A percentile compares a stretch with the other conserved stretches of the same genome.
Conservation (phyloP, 2,113 vertebrate species). For the Aspiorhynchus laticeps region DNA sequence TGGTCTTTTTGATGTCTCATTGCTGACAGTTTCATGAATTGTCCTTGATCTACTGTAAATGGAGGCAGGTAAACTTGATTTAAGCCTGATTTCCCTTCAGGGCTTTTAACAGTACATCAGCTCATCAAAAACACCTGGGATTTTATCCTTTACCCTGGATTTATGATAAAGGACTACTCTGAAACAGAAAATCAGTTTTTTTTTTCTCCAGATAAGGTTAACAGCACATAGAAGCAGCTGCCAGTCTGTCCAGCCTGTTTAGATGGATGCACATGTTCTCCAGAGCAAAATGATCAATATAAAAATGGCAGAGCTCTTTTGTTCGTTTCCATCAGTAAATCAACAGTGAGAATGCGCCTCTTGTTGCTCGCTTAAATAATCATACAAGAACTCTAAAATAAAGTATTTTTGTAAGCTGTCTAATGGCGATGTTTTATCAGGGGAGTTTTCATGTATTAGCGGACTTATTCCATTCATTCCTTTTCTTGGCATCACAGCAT, state of each 20-base stretch:
- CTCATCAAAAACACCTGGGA: constrained; percentile 36
- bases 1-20: background rate
- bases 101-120: background rate
- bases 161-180: constrained; percentile 26
- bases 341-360: background rate
- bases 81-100: background rate
- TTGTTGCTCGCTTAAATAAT: constrained; percentile 27
- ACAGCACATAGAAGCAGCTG: constrained; percentile 30
- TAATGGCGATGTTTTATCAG: constrained; percentile 48
- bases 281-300: background rate
- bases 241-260: background rate
- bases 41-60: constrained; percentile 10
- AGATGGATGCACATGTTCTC: background rate
- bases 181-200: constrained; percentile 21
- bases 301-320: background rate
- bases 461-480: constrained; percentile 40
- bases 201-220: constrained; percentile 12
- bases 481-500: constrained; percentile 46
- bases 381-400: constrained; percentile 35
- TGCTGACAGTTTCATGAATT: constrained; percentile 35
- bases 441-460: constrained; percentile 52
- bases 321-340: background rate
- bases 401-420: constrained; percentile 38
- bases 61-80: constrained; percentile 31
- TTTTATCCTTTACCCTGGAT: constrained; percentile 40